Evolutionary conservation across 2,797 vertebrate species (phyloP).

Genomic region (Chaenodraco wilsoni): DNA sequence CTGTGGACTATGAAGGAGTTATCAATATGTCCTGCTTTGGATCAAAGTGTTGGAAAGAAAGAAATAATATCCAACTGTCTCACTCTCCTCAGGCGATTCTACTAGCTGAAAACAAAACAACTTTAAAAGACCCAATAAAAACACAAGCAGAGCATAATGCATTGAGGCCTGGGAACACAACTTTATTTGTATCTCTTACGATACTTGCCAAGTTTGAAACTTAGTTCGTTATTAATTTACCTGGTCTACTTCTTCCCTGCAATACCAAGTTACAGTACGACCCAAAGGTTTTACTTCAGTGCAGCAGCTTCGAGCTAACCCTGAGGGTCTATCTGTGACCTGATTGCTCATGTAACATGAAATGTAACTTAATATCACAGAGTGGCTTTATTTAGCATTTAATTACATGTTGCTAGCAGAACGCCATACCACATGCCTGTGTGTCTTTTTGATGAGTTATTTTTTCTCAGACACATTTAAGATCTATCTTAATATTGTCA

Average conservation of each 20-base stretch:
- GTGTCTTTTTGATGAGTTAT: slow-evolving; percentile 6
- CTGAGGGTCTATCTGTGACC: slow-evolving; percentile 8
- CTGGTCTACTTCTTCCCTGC: background rate
- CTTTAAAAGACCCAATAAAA: background rate
- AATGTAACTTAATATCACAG: slow-evolving; percentile 47
- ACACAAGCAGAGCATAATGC: background rate
- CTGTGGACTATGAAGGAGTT: background rate
- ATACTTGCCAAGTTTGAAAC: background rate
- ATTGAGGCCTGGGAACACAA: background rate
- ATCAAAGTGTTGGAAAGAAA: background rate
- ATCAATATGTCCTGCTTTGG: background rate
- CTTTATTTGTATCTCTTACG: background rate
- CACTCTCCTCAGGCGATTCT: background rate
- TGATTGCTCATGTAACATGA: slow-evolving; percentile 38
- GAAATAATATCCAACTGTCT: background rate
- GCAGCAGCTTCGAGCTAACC: slow-evolving; percentile 1
- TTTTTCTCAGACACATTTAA: slow-evolving; percentile 4
- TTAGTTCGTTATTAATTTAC: background rate
- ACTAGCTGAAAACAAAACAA: background rate
- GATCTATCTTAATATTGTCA: slow-evolving; percentile 21
- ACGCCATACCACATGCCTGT: slow-evolving; percentile 29
- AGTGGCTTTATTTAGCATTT: slow-evolving; percentile 60
- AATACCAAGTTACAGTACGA: slow-evolving; percentile 9
- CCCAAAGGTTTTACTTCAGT: background rate
- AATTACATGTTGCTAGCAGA: slow-evolving; percentile 53